phyloP scores from a whole-genome alignment of 1,140 invertebrate species.

The Monochamus saltuarius region DNA sequence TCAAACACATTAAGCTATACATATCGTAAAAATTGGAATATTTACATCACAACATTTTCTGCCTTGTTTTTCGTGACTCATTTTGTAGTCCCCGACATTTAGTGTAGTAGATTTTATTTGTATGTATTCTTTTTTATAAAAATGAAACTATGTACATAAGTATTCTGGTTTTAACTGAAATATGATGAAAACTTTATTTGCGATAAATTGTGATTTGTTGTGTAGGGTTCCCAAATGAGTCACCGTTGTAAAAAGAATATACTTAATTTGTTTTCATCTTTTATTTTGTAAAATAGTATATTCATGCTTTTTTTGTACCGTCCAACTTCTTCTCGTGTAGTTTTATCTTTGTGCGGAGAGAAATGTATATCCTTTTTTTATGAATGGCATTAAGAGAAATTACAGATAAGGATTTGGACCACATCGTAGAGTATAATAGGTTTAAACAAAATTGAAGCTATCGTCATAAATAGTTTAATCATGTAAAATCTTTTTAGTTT shows the following conservation, averaged over 20 bases:
- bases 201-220: conserved; percentile 14
- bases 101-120: conserved; percentile 15
- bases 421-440: no score
- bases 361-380: no score
- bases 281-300: no score
- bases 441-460: no score
- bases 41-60: conserved; percentile 40
- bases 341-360: no score
- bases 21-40: conserved; percentile 42
- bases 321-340: no score
- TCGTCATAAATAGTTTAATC: conserved; percentile 26
- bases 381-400: no score
- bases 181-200: conserved; percentile 11
- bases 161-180: no score
- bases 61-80: conserved; percentile 10
- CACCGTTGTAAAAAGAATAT: background rate
- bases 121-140: conserved; percentile 20
- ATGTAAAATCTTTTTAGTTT: conserved; percentile 21
- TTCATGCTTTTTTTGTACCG: no score
- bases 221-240: conserved; percentile 12
- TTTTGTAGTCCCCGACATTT: conserved; percentile 5
- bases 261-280: no score
- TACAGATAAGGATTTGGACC: no score
- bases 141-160: background rate
- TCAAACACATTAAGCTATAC: conserved; percentile 46